These are phyloP conservation scores for Euspilapteryx auroguttella DNA, from an alignment of 2,888 invertebrate species.

Conservation along the genomic window DNA sequence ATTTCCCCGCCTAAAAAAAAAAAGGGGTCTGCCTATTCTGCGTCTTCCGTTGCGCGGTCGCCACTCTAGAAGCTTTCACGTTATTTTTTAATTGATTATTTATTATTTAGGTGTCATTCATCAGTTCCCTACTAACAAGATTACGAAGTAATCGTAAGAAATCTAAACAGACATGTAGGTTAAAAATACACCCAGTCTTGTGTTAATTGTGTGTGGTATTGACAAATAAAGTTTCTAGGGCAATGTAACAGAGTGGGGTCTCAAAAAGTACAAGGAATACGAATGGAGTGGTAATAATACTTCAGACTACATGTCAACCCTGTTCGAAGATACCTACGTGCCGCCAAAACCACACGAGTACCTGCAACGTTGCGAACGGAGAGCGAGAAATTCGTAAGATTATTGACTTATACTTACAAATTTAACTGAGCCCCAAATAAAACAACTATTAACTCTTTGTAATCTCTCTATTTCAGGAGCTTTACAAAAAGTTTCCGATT, in stretches of 20 bases:
- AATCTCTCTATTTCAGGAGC: conserved; percentile 42
- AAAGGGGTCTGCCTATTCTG: no score
- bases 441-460: not conserved
- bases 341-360: conserved; percentile 35
- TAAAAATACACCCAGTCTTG: no score
- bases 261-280: conserved; percentile 28
- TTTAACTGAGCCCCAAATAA: not conserved
- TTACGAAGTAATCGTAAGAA: no score
- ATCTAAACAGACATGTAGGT: no score
- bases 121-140: no score
- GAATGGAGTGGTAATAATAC: conserved; percentile 51
- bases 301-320: conserved; percentile 31
- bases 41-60: no score
- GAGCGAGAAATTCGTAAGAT: conserved; percentile 29
- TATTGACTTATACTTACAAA: not conserved
- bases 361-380: conserved; percentile 24
- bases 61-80: no score
- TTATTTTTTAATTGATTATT: no score
- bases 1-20: no score
- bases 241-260: conserved; percentile 47
- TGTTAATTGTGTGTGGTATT: no score
- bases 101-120: no score
- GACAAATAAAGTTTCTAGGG: no score
- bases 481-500: conserved; percentile 52
- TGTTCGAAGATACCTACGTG: conserved; percentile 37